Percentiles rank a stretch among this genome's conserved stretches.
These are phyloP conservation scores for Rhopalosiphum maidis DNA, from an alignment of 1,140 invertebrate species.

Conservation along the genomic window DNA sequence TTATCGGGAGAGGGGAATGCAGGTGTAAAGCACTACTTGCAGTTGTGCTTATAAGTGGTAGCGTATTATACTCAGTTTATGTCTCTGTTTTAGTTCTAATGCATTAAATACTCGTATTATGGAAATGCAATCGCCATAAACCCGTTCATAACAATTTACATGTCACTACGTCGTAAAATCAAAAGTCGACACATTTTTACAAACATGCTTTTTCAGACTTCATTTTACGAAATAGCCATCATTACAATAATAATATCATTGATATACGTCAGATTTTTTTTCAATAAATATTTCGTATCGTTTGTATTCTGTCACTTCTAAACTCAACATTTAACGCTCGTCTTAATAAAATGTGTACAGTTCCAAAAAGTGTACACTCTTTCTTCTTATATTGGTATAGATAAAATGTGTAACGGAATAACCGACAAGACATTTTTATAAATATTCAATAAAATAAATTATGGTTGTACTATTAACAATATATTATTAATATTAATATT, in stretches of 20 bases:
- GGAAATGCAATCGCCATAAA: neutral
- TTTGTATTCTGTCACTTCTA: neutral
- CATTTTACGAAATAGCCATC: neutral
- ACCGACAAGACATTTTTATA: neutral
- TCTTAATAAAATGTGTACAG: neutral
- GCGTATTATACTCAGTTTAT: too few species aligned
- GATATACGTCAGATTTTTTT: neutral
- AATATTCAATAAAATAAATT: neutral
- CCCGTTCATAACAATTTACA: neutral
- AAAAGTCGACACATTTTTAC: neutral
- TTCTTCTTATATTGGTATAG: neutral
- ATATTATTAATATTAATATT: neutral
- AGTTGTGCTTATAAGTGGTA: neutral
- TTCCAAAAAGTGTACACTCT: neutral
- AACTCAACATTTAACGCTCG: neutral
- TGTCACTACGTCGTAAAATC: neutral
- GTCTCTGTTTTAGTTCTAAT: neutral
- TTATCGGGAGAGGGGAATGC: neutral
- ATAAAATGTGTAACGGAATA: neutral
- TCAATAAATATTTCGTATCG: neutral
- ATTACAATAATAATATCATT: neutral
- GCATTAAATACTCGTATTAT: too few species aligned
- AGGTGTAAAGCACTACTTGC: neutral
- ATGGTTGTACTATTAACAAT: neutral
- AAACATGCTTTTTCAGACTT: neutral